A percentile compares a stretch with the other conserved stretches of the same genome.
phyloP scores from a whole-genome alignment of 2,113 vertebrate species.

The Xenus cinereus region DNA sequence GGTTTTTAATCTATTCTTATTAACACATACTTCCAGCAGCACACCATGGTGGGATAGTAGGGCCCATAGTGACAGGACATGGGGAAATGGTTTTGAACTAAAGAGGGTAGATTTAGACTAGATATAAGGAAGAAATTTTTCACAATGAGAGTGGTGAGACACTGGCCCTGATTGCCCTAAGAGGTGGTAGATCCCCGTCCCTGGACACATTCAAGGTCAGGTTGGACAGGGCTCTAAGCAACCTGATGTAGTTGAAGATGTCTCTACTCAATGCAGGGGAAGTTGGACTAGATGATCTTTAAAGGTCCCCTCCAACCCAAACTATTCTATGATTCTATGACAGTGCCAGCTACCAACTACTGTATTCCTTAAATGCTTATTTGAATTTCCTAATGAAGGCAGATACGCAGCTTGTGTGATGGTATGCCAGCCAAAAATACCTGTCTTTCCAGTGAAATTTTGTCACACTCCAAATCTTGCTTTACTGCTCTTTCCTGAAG shows the following conservation, averaged over 20 bases:
- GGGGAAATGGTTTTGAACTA: not conserved
- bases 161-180: not conserved
- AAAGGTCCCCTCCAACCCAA: not conserved
- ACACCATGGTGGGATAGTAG: not conserved
- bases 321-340: not conserved
- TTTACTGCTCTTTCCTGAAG: conserved; percentile 90
- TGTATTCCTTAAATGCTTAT: not conserved
- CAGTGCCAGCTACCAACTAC: not conserved
- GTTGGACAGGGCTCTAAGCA: not conserved
- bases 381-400: not conserved
- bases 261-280: not conserved
- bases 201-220: not conserved
- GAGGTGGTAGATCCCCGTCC: not conserved
- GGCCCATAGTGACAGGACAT: not conserved
- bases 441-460: conserved; percentile 96
- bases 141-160: not conserved
- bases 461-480: conserved; percentile 97
- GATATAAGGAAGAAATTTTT: not conserved
- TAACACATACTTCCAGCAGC: not conserved
- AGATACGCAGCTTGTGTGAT: not conserved
- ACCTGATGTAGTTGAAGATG: not conserved
- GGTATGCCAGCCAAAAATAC: conserved; percentile 66
- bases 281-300: not conserved
- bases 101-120: not conserved
- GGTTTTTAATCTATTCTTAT: not conserved